Evolutionary conservation across 2,797 vertebrate genomes (phyloP), one percentile per base, ranked within the genome.

Genomic region (Kryptopterus vitreolus): DNA sequence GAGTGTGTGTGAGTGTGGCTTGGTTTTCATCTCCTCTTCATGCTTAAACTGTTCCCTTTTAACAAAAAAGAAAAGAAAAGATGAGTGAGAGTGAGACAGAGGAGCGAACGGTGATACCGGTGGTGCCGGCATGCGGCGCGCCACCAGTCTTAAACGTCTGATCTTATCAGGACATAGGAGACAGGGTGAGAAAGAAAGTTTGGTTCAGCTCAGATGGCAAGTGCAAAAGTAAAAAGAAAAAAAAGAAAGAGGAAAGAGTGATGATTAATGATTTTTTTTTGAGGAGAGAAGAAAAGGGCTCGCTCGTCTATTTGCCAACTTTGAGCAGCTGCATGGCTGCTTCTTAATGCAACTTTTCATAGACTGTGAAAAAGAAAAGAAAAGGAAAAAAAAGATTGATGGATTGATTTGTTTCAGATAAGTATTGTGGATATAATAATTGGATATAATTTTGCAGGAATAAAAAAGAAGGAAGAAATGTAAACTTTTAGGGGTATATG

Each of bases 41-140:
- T 87, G 88, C 90, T 92, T 88, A 89, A 89, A 89, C 85, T 90
- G 86, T 85, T 91, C 89, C 88, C 88, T 91, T 90, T 92, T 87
- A 76, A 46, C 26, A 83, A 88, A 69, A 81, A 82, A n/a, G n/a
- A 74, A 75, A 77, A 80, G 84, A 84, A 65, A 78, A 80, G 55
- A 78, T 76, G 82, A 80, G 73, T 59, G 76, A 68, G 35, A 72
- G 52, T 55, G 83, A 74, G 68, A 79, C 57, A 20, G 61, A 68
- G 70, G 68, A 72, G 80, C 79, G 77, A 82, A 85, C 86, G 83
- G 78, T 71, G 68, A 73, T 80, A 80, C 76, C 77, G 73, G 46
- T 29, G 79, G 86, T 82, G 83, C 84, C 63, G 85, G 82, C 79
- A 82, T 87, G 82, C 88, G 61, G 76, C 75, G 16, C 83, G 90